A percentile compares a stretch with the other conserved stretches of the same genome.
phyloP scores from a whole-genome alignment of 2,113 vertebrate species.

The Cephalopholis sonnerati region DNA sequence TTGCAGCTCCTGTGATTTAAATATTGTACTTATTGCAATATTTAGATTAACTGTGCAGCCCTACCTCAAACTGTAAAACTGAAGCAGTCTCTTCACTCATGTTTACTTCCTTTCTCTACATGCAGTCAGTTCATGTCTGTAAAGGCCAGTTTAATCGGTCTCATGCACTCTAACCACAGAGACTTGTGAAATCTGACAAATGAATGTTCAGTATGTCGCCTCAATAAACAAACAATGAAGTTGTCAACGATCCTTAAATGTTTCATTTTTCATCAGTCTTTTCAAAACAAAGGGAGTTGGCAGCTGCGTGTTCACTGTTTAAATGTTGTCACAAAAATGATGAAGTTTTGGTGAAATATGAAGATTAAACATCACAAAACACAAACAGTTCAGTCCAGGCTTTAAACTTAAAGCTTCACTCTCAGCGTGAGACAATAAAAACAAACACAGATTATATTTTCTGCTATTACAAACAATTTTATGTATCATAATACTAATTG shows the following conservation, averaged over 20 bases:
- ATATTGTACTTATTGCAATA: no score
- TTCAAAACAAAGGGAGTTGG: conserved; percentile 18
- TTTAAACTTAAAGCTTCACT: not conserved
- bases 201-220: not conserved
- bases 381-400: conserved; percentile 10
- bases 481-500: conserved; percentile 27
- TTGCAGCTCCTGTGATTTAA: no score
- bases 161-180: not conserved
- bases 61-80: not conserved
- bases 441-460: conserved; percentile 20
- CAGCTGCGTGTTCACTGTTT: not conserved
- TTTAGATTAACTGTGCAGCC: no score
- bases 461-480: conserved; percentile 16
- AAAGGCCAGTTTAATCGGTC: not conserved
- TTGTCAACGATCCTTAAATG: conserved; percentile 11
- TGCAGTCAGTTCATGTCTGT: not conserved
- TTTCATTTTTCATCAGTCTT: conserved; percentile 4
- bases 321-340: conserved; percentile 5
- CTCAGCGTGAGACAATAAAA: conserved; percentile 8
- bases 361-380: conserved; percentile 13
- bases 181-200: not conserved
- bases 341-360: not conserved
- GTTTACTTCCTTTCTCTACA: not conserved
- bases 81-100: not conserved
- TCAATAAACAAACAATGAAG: conserved; percentile 4